A percentile compares a stretch with the other conserved stretches of the same genome.
Conservation (phyloP, 2,888 invertebrate genomes). For the Ennomos quercinarius region DNA sequence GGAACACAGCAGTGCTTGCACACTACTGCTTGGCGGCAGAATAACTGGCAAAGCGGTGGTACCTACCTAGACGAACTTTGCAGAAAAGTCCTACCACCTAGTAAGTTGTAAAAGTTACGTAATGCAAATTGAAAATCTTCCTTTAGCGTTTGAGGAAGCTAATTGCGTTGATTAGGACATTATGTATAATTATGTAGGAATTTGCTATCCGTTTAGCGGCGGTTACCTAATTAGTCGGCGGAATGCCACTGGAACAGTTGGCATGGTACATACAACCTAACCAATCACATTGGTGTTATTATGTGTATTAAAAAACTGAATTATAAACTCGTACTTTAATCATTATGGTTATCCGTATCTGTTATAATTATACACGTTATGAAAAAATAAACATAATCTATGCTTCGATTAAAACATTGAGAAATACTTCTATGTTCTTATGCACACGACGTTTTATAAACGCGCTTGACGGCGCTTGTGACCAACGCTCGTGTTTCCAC, state of each 20-base stretch:
- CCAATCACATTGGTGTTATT: conserved; percentile 30
- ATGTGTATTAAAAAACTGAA: conserved; percentile 16
- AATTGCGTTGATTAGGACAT: conserved; percentile 25
- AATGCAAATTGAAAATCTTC: conserved; percentile 8
- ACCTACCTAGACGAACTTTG: too few species aligned
- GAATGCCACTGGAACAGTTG: conserved; percentile 37
- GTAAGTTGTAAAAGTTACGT: background rate
- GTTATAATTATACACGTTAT: too few species aligned
- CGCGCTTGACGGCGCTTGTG: too few species aligned
- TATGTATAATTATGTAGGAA: conserved; percentile 33
- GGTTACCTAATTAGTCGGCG: conserved; percentile 35
- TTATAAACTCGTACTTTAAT: conserved; percentile 10
- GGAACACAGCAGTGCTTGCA: too few species aligned
- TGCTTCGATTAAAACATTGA: too few species aligned
- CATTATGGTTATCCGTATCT: background rate
- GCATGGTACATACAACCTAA: conserved; percentile 27
- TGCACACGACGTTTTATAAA: too few species aligned
- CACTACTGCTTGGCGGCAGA: too few species aligned
- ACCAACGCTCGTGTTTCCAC: too few species aligned
- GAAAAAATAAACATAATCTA: too few species aligned
- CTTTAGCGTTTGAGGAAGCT: conserved; percentile 14
- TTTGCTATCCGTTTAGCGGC: conserved; percentile 32
- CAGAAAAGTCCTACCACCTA: too few species aligned
- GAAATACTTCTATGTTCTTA: too few species aligned
- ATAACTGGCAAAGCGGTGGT: too few species aligned